Percentiles rank a stretch among this genome's conserved stretches.
Conservation (phyloP, 2,888 invertebrate species). For the Metopia argyrocephala region DNA sequence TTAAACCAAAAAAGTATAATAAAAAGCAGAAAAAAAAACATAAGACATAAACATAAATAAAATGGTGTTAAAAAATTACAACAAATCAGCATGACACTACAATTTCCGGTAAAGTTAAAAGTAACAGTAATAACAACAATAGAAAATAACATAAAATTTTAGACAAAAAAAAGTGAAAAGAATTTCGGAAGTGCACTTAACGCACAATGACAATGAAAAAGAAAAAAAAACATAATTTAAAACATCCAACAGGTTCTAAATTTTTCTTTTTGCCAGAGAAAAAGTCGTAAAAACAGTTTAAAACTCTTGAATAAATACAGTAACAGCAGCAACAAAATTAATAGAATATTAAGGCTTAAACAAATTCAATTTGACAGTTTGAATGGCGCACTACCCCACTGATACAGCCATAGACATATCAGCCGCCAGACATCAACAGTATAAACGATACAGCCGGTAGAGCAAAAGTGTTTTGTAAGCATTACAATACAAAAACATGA, state of each 20-base stretch:
- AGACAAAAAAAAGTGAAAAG: constrained; percentile 31
- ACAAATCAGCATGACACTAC: constrained; percentile 77
- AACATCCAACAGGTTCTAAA: too few relatives aligned
- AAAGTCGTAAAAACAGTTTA: constrained; percentile 27
- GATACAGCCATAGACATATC: constrained; percentile 43
- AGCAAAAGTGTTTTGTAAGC: constrained; percentile 61
- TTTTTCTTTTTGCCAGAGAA: constrained; percentile 27
- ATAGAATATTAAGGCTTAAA: constrained; percentile 68
- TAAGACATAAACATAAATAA: constrained; percentile 63
- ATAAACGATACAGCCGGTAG: constrained; percentile 61
- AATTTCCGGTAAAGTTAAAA: constrained; percentile 72
- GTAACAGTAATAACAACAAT: constrained; percentile 15
- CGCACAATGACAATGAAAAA: constrained; percentile 25
- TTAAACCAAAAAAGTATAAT: constrained; percentile 63
- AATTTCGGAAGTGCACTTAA: constrained; percentile 54
- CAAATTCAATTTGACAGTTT: constrained; percentile 77
- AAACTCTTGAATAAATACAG: background rate
- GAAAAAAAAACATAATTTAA: constrained; percentile 11
- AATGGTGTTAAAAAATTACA: constrained; percentile 72
- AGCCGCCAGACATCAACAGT: constrained; percentile 50
- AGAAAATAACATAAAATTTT: constrained; percentile 39
- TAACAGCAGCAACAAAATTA: constrained; percentile 5
- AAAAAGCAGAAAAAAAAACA: constrained; percentile 65
- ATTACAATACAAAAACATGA: constrained; percentile 64
- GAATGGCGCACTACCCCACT: too few relatives aligned